Base-by-base conservation (phyloP, 2,888 invertebrate species). In the Colletes collaris region DNA sequence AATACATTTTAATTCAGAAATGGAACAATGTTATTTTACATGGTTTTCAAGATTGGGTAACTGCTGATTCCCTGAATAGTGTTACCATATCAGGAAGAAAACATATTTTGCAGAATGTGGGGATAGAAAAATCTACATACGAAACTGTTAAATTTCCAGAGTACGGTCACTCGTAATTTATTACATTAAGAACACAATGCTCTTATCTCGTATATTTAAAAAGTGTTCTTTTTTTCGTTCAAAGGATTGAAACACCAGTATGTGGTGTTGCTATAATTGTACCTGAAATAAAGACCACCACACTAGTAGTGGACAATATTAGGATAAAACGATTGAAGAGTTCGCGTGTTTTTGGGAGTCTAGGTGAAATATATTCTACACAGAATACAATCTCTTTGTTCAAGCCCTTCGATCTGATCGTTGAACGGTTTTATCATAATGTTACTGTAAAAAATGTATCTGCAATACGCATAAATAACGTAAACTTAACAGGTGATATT, bases 11-110 rank as follows among this genome's bases (percentile, higher is more conserved):
- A 8, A 67, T 59, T 40, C 13, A 85, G 85, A 66, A 76, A 72
- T 93, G 95, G 70, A 95, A 94, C 81, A 92, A 91, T 0, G 84
- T 93, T 11, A 92, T 94, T 80, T 84, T 94, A 11, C 86, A 91
- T 44, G 89, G 92, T 40, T 93, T 94, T 85, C 90, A 94, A 2
- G 86, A 84, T 35, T 90, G 88, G 88, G 52, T 92, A 27, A 87
- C 87, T 4, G 90, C 92, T 67, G 91, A 92, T 27, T 93, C 94
- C 80, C 87, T 85, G 1, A 87, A 93, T 3, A 90, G 93, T 44
- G 93, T 94, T 87, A 82, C 92, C 10, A 92, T 95, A 63, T 91
- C 92, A 37, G 95, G 94, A 7, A 83, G 82, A 55, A 95, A 95
- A 87, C 88, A 85, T 4, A 93, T 95, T 81, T 86, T 87, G 3